phyloP scores from a whole-genome alignment of 2,113 vertebrate species.

The Upupa epops region DNA sequence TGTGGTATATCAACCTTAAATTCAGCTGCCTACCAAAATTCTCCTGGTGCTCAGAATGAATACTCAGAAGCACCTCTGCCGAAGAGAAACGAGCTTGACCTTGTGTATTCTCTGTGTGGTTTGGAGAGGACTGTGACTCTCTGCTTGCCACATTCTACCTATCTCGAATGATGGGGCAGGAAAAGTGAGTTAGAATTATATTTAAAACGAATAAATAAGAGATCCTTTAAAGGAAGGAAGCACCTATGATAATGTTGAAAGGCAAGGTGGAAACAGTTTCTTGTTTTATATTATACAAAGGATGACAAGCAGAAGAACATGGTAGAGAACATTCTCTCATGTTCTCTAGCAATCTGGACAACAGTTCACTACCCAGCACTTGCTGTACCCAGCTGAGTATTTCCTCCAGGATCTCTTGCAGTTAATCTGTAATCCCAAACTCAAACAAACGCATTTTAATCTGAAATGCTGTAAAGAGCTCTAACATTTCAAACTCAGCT shows the following conservation, averaged over 20 bases:
- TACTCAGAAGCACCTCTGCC: neutral
- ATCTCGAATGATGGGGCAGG: neutral
- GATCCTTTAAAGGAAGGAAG: neutral
- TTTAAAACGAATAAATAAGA: neutral
- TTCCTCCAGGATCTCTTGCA: neutral
- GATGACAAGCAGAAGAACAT: neutral
- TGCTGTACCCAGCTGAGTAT: accelerated
- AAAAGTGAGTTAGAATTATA: neutral
- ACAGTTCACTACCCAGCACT: neutral
- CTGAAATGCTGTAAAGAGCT: neutral
- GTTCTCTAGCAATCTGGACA: neutral
- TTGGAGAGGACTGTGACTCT: neutral
- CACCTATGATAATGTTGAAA: accelerated
- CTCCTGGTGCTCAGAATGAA: neutral
- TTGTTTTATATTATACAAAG: neutral
- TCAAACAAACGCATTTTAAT: neutral
- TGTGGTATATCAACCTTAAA: neutral
- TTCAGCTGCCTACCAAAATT: neutral
- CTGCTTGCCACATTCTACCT: neutral
- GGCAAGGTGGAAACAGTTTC: neutral
- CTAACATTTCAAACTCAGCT: neutral
- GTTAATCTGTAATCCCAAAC: neutral
- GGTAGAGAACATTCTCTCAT: neutral
- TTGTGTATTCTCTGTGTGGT: neutral
- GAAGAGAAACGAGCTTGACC: neutral